These are phyloP conservation scores for Rhinichthys osculus DNA, from an alignment of 2,797 vertebrate species.

Conservation along the genomic window DNA sequence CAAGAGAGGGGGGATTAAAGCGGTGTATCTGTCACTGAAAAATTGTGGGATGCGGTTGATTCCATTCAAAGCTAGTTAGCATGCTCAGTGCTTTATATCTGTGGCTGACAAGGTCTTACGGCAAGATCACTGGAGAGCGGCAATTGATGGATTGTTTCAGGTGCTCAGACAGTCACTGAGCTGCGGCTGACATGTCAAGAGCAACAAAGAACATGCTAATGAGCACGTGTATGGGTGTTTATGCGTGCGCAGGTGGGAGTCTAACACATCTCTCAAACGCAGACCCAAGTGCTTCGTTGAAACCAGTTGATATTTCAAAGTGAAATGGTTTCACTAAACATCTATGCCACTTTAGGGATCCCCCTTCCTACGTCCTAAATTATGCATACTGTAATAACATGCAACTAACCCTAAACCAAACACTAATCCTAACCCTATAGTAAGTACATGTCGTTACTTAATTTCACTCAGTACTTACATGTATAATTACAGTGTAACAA, in stretches of 20 bases:
- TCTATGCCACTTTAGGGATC: not conserved
- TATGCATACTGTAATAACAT: too few relatives aligned
- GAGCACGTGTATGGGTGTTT: not conserved
- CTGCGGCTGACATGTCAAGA: slow-evolving; percentile 35
- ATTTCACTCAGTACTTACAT: too few relatives aligned
- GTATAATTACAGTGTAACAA: too few relatives aligned
- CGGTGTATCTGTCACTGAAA: slow-evolving; percentile 8
- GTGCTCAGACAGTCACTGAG: slow-evolving; percentile 5
- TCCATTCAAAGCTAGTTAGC: slow-evolving; percentile 30
- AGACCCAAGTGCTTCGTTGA: not conserved
- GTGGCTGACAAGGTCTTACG: not conserved
- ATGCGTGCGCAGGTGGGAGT: not conserved
- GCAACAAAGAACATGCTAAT: slow-evolving; percentile 21
- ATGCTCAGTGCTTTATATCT: slow-evolving; percentile 18
- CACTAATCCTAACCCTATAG: too few relatives aligned
- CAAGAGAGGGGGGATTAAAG: not conserved
- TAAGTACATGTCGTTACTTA: too few relatives aligned
- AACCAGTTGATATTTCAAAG: not conserved
- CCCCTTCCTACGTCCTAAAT: too few relatives aligned
- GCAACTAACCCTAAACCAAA: too few relatives aligned
- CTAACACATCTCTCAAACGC: not conserved
- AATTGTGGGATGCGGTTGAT: slow-evolving; percentile 14
- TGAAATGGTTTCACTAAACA: not conserved
- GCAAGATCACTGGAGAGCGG: slow-evolving; percentile 21
- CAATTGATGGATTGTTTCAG: slow-evolving; percentile 23